Conservation (phyloP, 2,113 vertebrate genomes). For the Capreolus pygargus region DNA sequence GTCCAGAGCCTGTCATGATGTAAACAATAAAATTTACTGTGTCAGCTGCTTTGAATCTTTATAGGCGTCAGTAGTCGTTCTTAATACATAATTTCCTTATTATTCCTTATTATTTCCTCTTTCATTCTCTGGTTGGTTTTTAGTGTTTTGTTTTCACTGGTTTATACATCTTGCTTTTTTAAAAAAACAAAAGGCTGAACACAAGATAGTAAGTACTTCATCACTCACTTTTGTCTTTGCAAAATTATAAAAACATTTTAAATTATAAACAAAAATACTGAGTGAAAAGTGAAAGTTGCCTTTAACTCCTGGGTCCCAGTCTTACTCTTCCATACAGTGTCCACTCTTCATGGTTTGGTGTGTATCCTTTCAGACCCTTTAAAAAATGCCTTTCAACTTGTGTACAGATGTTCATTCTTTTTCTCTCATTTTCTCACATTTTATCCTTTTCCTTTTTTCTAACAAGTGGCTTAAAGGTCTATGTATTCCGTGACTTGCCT, state of each 20-base stretch:
- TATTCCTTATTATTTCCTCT: not conserved
- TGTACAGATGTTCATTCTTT: not conserved
- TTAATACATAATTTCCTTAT: slow-evolving; percentile 32
- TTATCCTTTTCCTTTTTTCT: not conserved
- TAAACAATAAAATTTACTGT: slow-evolving; percentile 81
- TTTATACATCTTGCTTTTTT: not conserved
- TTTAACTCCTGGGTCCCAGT: not conserved
- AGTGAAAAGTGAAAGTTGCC: not conserved
- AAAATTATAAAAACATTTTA: not conserved
- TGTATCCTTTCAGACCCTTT: not conserved
- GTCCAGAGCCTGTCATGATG: slow-evolving; percentile 78
- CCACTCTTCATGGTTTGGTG: not conserved
- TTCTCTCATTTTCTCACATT: not conserved
- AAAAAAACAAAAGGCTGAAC: not conserved
- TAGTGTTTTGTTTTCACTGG: slow-evolving; percentile 20
- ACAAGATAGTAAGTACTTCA: not conserved
- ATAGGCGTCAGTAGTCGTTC: slow-evolving; percentile 55
- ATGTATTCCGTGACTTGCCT: not conserved
- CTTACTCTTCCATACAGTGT: not conserved
- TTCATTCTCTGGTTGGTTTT: not conserved
- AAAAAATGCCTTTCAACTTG: not conserved
- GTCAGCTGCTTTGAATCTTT: slow-evolving; percentile 75
- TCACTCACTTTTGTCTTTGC: slow-evolving; percentile 12
- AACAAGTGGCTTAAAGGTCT: not conserved
- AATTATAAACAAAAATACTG: not conserved